Evolutionary conservation across 2,888 invertebrate species (phyloP).

Genomic region (Desoria tigrina): DNA sequence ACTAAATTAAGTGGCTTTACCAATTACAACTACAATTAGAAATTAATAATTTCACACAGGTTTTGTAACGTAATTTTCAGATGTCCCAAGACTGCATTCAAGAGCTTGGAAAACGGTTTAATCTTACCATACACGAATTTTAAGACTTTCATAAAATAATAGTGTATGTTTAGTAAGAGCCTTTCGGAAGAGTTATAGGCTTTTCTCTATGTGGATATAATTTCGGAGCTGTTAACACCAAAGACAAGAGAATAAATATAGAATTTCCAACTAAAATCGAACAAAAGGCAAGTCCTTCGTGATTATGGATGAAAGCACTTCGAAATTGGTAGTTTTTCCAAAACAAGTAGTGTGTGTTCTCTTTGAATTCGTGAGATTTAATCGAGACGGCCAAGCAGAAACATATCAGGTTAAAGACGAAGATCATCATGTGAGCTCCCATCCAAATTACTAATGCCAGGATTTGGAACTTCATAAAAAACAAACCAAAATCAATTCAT

Average conservation of each 20-base stretch:
- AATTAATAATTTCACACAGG: background rate
- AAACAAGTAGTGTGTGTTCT: conserved; percentile 19
- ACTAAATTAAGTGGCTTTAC: too few species aligned
- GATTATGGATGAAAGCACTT: conserved; percentile 22
- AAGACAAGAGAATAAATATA: conserved; percentile 17
- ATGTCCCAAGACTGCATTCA: conserved; percentile 35
- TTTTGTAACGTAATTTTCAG: conserved; percentile 3
- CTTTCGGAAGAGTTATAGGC: background rate
- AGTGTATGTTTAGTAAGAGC: background rate
- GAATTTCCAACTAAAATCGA: conserved; percentile 32
- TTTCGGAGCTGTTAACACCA: background rate
- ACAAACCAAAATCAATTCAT: too few species aligned
- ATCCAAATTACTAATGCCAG: conserved; percentile 32
- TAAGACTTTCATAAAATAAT: background rate
- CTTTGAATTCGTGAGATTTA: conserved; percentile 30
- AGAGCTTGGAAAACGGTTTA: conserved; percentile 26
- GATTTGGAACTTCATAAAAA: conserved; percentile 30
- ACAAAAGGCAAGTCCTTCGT: conserved; percentile 36
- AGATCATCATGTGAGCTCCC: conserved; percentile 27
- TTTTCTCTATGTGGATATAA: background rate
- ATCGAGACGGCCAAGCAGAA: conserved; percentile 30
- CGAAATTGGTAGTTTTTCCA: conserved; percentile 32
- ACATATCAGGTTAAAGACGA: conserved; percentile 26
- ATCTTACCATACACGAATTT: conserved; percentile 26
- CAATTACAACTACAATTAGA: conserved; percentile 1